phyloP scores from a whole-genome alignment of 2,797 vertebrate genomes.

The Hydrolagus colliei region DNA sequence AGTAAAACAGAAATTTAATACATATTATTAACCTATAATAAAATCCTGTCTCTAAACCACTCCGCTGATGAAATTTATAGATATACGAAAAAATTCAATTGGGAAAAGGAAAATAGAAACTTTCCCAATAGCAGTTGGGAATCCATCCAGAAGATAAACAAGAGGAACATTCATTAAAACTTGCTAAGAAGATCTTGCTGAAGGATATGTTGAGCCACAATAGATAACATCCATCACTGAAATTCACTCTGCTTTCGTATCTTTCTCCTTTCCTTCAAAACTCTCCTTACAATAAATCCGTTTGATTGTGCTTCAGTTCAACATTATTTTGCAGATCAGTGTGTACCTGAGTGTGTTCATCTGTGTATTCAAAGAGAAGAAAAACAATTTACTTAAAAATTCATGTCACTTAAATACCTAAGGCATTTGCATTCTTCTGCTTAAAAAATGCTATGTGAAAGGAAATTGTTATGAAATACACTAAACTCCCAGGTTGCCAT shows the following conservation, averaged over 20 bases:
- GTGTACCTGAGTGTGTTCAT: too few species aligned
- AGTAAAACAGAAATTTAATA: not conserved
- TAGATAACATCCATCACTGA: not conserved
- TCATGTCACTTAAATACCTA: too few species aligned
- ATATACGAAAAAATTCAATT: not conserved
- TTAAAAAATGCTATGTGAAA: too few species aligned
- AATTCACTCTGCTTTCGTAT: not conserved
- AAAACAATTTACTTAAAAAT: too few species aligned
- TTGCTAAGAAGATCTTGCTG: not conserved
- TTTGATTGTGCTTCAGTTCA: too few species aligned
- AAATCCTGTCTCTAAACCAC: not conserved
- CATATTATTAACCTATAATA: not conserved
- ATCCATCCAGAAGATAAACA: not conserved
- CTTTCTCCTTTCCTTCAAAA: too few species aligned
- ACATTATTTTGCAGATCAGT: too few species aligned
- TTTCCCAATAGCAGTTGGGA: not conserved
- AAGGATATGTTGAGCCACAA: not conserved
- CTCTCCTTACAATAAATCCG: too few species aligned
- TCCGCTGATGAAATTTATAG: not conserved
- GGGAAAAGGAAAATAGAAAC: not conserved
- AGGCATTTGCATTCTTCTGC: too few species aligned
- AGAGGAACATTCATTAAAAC: not conserved
- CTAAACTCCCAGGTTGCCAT: too few species aligned
- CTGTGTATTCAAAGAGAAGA: too few species aligned
- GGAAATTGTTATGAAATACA: too few species aligned